Percentiles rank a stretch among this genome's conserved stretches.
Conservation (phyloP, 2,797 vertebrate species). For the Enteromius afrohamiltoni region DNA sequence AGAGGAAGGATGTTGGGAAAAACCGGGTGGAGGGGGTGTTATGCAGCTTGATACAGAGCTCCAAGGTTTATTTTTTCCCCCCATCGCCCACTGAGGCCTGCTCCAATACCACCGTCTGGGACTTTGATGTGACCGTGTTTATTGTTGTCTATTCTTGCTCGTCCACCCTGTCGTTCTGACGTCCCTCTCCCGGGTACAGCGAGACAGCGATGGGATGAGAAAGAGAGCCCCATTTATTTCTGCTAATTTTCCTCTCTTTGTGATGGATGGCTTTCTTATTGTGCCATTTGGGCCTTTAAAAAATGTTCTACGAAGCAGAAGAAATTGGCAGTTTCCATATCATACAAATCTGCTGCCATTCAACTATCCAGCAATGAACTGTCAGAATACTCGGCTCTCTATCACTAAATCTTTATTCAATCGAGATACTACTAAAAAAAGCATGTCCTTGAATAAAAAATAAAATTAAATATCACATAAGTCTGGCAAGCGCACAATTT, state of each 20-base stretch:
- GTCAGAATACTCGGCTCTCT: constrained; percentile 43
- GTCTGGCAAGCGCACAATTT: not conserved
- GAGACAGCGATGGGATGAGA: constrained; percentile 53
- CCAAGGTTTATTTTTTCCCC: constrained; percentile 70
- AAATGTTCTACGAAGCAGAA: constrained; percentile 80
- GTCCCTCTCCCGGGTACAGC: constrained; percentile 36
- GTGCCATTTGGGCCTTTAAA: constrained; percentile 80
- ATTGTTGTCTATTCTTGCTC: constrained; percentile 76
- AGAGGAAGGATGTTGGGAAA: constrained; percentile 5
- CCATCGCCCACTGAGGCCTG: constrained; percentile 71
- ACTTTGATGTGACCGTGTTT: constrained; percentile 80
- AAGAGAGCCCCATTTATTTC: constrained; percentile 76
- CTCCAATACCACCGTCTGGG: constrained; percentile 72
- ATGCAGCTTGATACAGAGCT: constrained; percentile 61
- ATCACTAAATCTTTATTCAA: constrained; percentile 56
- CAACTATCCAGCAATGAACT: constrained; percentile 61
- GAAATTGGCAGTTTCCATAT: constrained; percentile 78
- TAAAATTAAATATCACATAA: constrained; percentile 1
- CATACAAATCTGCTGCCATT: constrained; percentile 63
- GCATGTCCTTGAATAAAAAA: not conserved
- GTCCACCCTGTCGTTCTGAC: constrained; percentile 61
- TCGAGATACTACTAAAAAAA: constrained; percentile 12
- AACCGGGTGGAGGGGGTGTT: constrained; percentile 33
- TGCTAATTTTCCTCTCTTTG: constrained; percentile 79
- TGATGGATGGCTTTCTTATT: constrained; percentile 84